Evolutionary conservation across 2,797 vertebrate genomes (phyloP).

Genomic region (Babyrousa celebensis): DNA sequence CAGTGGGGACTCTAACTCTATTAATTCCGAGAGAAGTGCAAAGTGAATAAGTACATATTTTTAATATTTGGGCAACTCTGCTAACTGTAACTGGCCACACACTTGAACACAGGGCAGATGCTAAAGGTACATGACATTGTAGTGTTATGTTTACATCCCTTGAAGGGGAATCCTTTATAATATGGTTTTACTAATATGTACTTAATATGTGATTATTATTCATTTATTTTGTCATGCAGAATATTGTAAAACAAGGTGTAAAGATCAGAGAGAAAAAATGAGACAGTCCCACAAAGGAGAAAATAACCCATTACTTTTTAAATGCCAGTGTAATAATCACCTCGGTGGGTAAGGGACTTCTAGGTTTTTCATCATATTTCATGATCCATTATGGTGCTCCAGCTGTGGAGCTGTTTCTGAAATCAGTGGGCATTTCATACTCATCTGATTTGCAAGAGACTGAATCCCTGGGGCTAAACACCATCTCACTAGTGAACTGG

Average conservation of each 20-base stretch:
- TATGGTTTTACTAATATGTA: background rate
- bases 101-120: background rate
- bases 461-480: background rate
- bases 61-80: background rate
- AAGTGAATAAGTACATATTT: background rate
- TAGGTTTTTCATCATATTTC: background rate
- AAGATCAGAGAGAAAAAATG: background rate
- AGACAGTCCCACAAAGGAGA: background rate
- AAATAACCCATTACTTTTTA: background rate
- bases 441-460: conserved; percentile 9
- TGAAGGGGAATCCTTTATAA: background rate
- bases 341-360: background rate
- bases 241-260: background rate
- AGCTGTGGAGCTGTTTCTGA: background rate
- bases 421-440: background rate
- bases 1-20: background rate
- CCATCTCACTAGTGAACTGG: background rate
- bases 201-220: conserved; percentile 9
- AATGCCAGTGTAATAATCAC: background rate
- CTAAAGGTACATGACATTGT: background rate
- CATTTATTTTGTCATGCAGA: conserved; percentile 2
- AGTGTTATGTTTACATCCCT: background rate
- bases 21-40: background rate
- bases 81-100: background rate
- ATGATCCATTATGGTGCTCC: background rate